Conservation (phyloP, 1,140 invertebrate genomes). For the Cheumatopsyche charites region DNA sequence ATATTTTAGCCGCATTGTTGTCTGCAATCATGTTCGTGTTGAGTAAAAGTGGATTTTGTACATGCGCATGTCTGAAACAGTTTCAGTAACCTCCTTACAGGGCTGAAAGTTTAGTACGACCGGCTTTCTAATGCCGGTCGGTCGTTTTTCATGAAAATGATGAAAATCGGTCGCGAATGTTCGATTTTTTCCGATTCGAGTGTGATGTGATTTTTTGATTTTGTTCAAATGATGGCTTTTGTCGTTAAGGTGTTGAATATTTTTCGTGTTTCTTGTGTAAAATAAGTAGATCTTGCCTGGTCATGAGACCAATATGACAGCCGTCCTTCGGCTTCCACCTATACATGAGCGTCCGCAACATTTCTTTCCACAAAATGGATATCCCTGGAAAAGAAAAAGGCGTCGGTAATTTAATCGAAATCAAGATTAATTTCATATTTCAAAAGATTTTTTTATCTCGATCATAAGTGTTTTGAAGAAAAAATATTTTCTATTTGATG, state of each 20-base stretch:
- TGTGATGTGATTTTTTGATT: too few species aligned
- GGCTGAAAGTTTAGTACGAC: not conserved
- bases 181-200: too few species aligned
- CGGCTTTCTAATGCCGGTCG: not conserved
- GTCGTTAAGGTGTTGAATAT: too few species aligned
- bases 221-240: too few species aligned
- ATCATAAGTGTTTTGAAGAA: too few species aligned
- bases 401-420: conserved; percentile 37
- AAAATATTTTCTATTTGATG: not conserved
- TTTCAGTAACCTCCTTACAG: not conserved
- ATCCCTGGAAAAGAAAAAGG: conserved; percentile 39
- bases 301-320: conserved; percentile 39
- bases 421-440: too few species aligned
- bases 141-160: not conserved
- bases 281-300: too few species aligned
- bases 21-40: not conserved
- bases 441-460: too few species aligned
- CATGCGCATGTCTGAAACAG: conserved; percentile 22
- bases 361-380: conserved; percentile 3
- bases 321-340: conserved; percentile 40
- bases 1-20: conserved; percentile 8
- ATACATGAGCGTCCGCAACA: conserved; percentile 32
- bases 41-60: not conserved
- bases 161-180: too few species aligned
- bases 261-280: too few species aligned